Evolutionary conservation across 2,888 invertebrate species (phyloP).

Genomic region (Beris chalybata): DNA sequence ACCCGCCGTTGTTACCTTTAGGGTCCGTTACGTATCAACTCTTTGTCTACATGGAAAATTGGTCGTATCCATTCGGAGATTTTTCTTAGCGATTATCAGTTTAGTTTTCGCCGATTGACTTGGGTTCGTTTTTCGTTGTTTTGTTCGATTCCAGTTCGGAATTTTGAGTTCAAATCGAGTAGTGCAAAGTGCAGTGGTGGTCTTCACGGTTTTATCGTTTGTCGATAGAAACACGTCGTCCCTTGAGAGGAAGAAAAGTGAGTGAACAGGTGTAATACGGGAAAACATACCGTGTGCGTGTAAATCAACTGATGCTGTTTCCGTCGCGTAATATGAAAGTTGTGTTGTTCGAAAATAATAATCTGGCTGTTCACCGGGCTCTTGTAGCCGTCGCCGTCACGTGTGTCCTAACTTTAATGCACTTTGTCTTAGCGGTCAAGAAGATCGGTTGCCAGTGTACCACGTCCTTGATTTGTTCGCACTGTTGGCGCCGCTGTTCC

Average conservation of each 20-base stretch:
- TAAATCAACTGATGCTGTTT: neutral
- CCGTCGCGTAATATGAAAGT: constrained; percentile 27
- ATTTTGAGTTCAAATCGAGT: neutral
- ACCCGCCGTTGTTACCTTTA: neutral
- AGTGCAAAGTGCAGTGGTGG: neutral
- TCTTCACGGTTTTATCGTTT: too few relatives aligned
- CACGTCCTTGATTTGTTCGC: neutral
- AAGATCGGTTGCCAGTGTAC: neutral
- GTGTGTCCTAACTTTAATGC: constrained; percentile 10
- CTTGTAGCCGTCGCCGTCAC: neutral
- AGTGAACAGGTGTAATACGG: too few relatives aligned
- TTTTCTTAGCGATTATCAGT: neutral
- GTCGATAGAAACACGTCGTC: too few relatives aligned
- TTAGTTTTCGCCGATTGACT: neutral
- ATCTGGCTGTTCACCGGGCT: neutral
- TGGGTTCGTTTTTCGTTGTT: constrained; percentile 3
- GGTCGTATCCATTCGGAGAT: constrained; percentile 28
- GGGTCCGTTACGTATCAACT: neutral
- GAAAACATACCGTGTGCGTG: too few relatives aligned
- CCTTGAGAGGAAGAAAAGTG: too few relatives aligned
- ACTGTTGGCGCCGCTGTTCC: constrained; percentile 15
- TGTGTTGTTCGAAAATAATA: constrained; percentile 8
- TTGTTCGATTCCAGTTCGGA: neutral
- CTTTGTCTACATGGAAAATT: constrained; percentile 27
- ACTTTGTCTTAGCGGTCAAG: constrained; percentile 1